A percentile compares a stretch with the other conserved stretches of the same genome.
Conservation (phyloP, 2,113 vertebrate species). For the Panurus biarmicus region DNA sequence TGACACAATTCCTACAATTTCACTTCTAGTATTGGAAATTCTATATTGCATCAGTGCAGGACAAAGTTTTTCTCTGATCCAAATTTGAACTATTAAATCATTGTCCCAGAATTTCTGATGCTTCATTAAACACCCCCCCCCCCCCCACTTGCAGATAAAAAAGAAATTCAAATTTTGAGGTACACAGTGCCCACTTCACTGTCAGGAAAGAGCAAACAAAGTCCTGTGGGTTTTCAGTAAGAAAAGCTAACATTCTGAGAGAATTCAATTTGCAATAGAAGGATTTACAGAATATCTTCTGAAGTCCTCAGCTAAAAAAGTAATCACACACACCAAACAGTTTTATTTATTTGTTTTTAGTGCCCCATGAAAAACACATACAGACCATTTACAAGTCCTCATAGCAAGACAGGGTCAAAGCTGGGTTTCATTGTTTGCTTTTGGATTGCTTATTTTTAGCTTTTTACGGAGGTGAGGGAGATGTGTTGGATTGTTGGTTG, state of each 20-base stretch:
- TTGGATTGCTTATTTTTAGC: neutral
- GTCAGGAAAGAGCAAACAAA: neutral
- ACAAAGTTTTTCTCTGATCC: neutral
- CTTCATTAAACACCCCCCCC: neutral
- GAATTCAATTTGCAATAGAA: neutral
- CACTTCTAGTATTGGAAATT: neutral
- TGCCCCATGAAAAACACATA: neutral
- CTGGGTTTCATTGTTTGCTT: neutral
- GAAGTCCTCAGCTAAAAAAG: neutral
- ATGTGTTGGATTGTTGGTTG: neutral
- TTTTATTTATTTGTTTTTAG: neutral
- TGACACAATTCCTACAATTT: neutral
- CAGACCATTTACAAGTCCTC: neutral
- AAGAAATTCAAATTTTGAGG: neutral
- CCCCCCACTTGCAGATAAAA: no score
- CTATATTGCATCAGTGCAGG: no score
- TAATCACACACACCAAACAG: neutral
- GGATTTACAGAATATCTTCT: neutral
- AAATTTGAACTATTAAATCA: neutral
- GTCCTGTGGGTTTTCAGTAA: rapidly evolving
- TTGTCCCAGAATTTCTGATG: neutral
- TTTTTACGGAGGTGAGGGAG: neutral
- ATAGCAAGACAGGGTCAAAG: neutral
- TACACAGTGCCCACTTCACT: neutral
- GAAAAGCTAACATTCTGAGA: neutral